A percentile compares a stretch with the other conserved stretches of the same genome.
Conservation (phyloP, 1,140 invertebrate genomes). For the Drosophila oshimai region DNA sequence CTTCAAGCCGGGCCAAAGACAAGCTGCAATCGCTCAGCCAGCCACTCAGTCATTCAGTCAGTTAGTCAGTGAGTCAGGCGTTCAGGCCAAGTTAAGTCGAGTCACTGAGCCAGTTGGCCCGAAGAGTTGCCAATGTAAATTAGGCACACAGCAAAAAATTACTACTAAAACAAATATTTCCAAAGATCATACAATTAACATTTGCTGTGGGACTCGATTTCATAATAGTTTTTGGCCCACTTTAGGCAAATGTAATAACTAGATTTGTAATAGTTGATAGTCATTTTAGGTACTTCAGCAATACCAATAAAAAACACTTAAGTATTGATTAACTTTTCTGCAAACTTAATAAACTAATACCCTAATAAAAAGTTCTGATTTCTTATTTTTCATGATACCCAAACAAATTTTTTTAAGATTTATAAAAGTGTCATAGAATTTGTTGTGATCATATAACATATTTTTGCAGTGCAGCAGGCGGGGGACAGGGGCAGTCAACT, state of each 20-base stretch:
- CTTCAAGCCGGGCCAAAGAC: constrained; percentile 38
- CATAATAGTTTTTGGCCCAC: too few relatives aligned
- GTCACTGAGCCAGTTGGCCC: constrained; percentile 49
- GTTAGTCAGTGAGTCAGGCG: constrained; percentile 8
- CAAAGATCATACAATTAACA: background rate
- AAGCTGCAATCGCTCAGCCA: constrained; percentile 61
- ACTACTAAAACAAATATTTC: background rate
- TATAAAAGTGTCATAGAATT: background rate
- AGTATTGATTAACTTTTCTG: too few relatives aligned
- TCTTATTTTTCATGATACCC: too few relatives aligned
- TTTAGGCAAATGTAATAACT: too few relatives aligned
- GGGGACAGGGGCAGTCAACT: constrained; percentile 25
- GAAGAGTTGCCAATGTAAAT: constrained; percentile 73
- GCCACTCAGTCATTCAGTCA: constrained; percentile 36
- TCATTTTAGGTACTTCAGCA: too few relatives aligned
- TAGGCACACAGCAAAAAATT: constrained; percentile 57
- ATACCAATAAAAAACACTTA: too few relatives aligned
- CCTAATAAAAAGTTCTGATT: too few relatives aligned
- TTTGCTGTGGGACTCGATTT: too few relatives aligned
- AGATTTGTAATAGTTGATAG: too few relatives aligned
- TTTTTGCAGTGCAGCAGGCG: background rate
- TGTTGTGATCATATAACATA: background rate
- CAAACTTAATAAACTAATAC: too few relatives aligned
- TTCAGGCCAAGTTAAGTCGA: constrained; percentile 19
- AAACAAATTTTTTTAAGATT: too few relatives aligned